phyloP scores from a whole-genome alignment of 35 echinoderm and acorn worm species.

The Acanthaster planci region DNA sequence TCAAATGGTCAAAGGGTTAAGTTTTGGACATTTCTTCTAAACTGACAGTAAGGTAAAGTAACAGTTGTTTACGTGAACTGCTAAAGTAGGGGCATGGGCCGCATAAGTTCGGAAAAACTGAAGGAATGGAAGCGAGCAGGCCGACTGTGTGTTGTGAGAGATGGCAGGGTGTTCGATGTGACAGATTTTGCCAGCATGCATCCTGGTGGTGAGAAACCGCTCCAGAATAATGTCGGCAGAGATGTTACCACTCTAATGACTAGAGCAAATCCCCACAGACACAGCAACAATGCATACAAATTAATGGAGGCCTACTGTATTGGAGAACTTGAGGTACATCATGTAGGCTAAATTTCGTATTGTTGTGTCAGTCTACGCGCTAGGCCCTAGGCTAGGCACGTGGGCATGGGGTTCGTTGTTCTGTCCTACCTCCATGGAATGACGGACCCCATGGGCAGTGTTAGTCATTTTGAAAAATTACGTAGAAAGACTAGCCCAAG shows the following conservation, averaged over 20 bases:
- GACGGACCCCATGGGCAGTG: too few relatives aligned
- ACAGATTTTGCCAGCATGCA: neutral
- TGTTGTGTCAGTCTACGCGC: too few relatives aligned
- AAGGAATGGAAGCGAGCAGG: neutral
- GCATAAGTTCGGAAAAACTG: neutral
- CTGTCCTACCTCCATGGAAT: too few relatives aligned
- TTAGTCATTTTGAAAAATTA: too few relatives aligned
- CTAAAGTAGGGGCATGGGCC: neutral
- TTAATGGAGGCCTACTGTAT: neutral
- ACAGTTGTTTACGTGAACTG: neutral
- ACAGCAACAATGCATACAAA: constrained; percentile 20
- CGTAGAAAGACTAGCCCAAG: too few relatives aligned
- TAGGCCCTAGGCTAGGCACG: too few relatives aligned
- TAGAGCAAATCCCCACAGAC: constrained; percentile 11
- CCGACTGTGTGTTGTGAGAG: neutral
- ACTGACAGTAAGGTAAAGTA: neutral
- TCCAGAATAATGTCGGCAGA: constrained; percentile 3
- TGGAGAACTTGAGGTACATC: constrained; percentile 2
- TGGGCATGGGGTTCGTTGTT: too few relatives aligned
- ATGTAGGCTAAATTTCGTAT: too few relatives aligned
- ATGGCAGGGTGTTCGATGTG: neutral
- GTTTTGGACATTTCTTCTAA: too few relatives aligned
- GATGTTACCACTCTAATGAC: neutral
- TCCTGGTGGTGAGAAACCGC: constrained; percentile 4
- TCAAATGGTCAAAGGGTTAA: too few relatives aligned